These are phyloP conservation scores for Lymantria dispar DNA, from an alignment of 2,888 invertebrate species.

Conservation along the genomic window DNA sequence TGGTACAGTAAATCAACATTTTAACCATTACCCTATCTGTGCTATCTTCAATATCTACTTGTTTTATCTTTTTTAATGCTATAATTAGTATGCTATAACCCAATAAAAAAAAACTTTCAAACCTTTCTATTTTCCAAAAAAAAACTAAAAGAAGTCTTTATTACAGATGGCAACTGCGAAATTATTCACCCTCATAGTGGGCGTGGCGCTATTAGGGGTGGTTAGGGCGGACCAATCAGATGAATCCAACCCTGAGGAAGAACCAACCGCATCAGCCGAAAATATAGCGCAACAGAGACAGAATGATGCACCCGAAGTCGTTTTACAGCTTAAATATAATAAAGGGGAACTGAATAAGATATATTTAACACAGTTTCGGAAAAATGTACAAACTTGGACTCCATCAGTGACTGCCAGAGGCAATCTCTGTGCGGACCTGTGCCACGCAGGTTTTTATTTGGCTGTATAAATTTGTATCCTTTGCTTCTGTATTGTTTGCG, in stretches of 20 bases:
- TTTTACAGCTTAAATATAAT: slow-evolving; percentile 72
- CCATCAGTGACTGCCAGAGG: slow-evolving; percentile 63
- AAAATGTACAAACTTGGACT: slow-evolving; percentile 41
- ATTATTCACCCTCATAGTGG: slow-evolving; percentile 54
- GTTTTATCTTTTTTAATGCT: too few relatives aligned
- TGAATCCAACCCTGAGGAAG: slow-evolving; percentile 24
- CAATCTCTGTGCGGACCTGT: slow-evolving; percentile 71
- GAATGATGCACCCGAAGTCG: slow-evolving; percentile 63
- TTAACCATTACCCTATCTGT: too few relatives aligned
- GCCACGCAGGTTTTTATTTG: slow-evolving; percentile 68
- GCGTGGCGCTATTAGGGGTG: slow-evolving; percentile 53
- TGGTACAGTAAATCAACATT: too few relatives aligned
- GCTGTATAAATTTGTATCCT: slow-evolving; percentile 29
- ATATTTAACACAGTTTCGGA: slow-evolving; percentile 73
- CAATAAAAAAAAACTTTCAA: too few relatives aligned
- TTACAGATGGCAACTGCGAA: slow-evolving; percentile 50
- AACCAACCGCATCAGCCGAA: slow-evolving; percentile 45
- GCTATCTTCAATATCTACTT: too few relatives aligned
- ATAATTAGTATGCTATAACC: too few relatives aligned
- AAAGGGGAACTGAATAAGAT: slow-evolving; percentile 73
- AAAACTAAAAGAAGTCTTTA: slow-evolving; percentile 15
- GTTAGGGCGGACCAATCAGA: slow-evolving; percentile 52
- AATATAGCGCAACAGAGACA: slow-evolving; percentile 45
- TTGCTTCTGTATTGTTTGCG: slow-evolving; percentile 26
- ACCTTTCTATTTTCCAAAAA: not conserved